phyloP scores from a whole-genome alignment of 2,113 vertebrate species.

The Oenanthe oenanthe region DNA sequence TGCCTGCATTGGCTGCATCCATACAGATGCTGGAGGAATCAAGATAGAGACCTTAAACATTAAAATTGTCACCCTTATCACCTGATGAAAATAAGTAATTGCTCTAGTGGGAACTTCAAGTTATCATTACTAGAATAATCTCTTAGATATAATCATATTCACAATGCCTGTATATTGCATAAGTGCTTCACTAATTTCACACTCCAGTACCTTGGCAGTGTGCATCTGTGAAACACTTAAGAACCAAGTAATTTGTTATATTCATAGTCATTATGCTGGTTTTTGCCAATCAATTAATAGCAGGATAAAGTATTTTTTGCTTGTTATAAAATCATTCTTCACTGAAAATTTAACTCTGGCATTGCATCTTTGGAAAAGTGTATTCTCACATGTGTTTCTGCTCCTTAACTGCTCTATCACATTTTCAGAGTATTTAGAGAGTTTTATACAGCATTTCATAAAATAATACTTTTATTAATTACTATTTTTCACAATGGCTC shows the following conservation, averaged over 20 bases:
- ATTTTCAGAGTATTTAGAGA: neutral
- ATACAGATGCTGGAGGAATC: neutral
- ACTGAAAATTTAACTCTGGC: neutral
- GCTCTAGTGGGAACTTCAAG: neutral
- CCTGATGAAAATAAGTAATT: neutral
- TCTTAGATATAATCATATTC: neutral
- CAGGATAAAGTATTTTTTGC: neutral
- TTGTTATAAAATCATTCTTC: neutral
- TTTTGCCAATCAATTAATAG: neutral
- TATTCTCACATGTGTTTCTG: neutral
- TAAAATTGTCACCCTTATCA: neutral
- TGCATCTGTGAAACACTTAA: neutral
- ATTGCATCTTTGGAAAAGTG: neutral
- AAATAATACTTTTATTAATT: neutral
- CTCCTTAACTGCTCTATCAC: neutral
- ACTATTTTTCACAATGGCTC: neutral
- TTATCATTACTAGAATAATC: neutral
- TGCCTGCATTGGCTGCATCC: neutral
- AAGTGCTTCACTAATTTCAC: neutral
- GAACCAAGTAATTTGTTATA: neutral
- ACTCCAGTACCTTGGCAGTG: neutral
- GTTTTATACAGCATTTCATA: neutral
- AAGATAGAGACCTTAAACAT: neutral
- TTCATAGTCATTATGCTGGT: neutral
- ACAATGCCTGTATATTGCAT: neutral